phyloP scores from a whole-genome alignment of 2,888 invertebrate genomes.

The Megamerina dolium region DNA sequence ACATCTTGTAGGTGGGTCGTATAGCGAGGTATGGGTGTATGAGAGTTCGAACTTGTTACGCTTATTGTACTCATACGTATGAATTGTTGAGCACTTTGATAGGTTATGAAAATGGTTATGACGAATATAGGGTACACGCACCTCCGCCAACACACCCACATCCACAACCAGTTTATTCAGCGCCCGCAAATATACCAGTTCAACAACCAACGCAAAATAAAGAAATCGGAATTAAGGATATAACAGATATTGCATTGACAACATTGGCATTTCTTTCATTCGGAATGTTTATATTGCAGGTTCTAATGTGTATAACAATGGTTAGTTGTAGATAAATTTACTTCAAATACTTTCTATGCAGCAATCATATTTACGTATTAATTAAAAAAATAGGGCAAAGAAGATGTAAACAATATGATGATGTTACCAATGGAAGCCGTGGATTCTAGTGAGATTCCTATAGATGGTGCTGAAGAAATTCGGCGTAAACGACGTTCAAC shows the following conservation, averaged over 20 bases:
- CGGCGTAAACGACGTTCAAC: slow-evolving; percentile 21
- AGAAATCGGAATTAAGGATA: slow-evolving; percentile 61
- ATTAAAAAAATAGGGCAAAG: slow-evolving; percentile 15
- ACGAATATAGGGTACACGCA: neutral
- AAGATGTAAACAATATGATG: slow-evolving; percentile 19
- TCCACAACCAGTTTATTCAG: neutral
- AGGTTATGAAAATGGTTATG: neutral
- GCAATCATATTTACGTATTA: neutral
- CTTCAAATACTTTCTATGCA: neutral
- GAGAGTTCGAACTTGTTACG: too few relatives aligned
- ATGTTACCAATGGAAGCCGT: slow-evolving; percentile 22
- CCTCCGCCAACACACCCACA: neutral
- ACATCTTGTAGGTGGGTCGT: too few relatives aligned
- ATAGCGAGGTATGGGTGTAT: too few relatives aligned
- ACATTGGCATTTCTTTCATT: slow-evolving; percentile 76
- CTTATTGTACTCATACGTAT: too few relatives aligned
- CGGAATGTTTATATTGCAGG: slow-evolving; percentile 72
- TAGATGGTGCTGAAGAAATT: slow-evolving; percentile 22
- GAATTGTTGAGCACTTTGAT: neutral
- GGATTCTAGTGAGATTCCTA: slow-evolving; percentile 10
- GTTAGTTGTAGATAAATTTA: slow-evolving; percentile 24
- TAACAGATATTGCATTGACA: slow-evolving; percentile 75
- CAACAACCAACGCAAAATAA: slow-evolving; percentile 32
- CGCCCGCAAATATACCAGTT: neutral
- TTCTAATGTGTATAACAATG: slow-evolving; percentile 66